Percentiles rank a stretch among this genome's conserved stretches.
Evolutionary conservation across 2,113 vertebrate species (phyloP).

Genomic region (Apodemus speciosus): DNA sequence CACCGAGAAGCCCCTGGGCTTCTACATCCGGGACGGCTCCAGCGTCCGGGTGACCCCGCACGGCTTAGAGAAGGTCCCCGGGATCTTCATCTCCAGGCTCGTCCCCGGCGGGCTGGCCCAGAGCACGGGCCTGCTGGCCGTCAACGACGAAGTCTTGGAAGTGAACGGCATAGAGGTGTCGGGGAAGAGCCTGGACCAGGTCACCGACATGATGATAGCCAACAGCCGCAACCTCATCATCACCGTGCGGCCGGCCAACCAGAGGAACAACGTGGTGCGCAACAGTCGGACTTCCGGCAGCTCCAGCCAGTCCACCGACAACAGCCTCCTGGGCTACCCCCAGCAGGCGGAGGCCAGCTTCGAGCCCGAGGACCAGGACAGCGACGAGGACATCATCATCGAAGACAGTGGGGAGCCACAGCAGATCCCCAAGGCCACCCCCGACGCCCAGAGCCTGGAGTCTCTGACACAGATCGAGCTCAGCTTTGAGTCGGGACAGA

Average conservation of each 20-base stretch:
- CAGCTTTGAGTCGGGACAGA: slow-evolving; percentile 88
- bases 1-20: slow-evolving; percentile 95
- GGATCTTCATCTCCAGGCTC: slow-evolving; percentile 89
- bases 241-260: slow-evolving; percentile 97
- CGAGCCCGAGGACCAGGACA: slow-evolving; percentile 91
- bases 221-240: slow-evolving; percentile 99
- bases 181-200: slow-evolving; percentile 96
- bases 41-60: slow-evolving; percentile 95
- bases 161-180: slow-evolving; percentile 98
- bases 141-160: slow-evolving; percentile 97
- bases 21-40: slow-evolving; percentile 97
- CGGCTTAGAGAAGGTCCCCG: slow-evolving; percentile 96
- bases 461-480: slow-evolving; percentile 90
- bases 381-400: slow-evolving; percentile 94
- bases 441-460: slow-evolving; percentile 85
- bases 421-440: slow-evolving; percentile 84
- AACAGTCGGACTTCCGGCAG: slow-evolving; percentile 93
- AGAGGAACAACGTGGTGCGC: slow-evolving; percentile 95
- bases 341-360: slow-evolving; percentile 89
- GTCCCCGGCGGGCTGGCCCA: slow-evolving; percentile 97
- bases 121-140: slow-evolving; percentile 95
- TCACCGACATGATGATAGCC: slow-evolving; percentile 99
- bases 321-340: slow-evolving; percentile 87
- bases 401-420: slow-evolving; percentile 87
- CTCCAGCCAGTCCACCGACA: slow-evolving; percentile 95